A percentile compares a stretch with the other conserved stretches of the same genome.
Conservation (phyloP, 2,113 vertebrate species). For the Eulacestoma nigropectus region DNA sequence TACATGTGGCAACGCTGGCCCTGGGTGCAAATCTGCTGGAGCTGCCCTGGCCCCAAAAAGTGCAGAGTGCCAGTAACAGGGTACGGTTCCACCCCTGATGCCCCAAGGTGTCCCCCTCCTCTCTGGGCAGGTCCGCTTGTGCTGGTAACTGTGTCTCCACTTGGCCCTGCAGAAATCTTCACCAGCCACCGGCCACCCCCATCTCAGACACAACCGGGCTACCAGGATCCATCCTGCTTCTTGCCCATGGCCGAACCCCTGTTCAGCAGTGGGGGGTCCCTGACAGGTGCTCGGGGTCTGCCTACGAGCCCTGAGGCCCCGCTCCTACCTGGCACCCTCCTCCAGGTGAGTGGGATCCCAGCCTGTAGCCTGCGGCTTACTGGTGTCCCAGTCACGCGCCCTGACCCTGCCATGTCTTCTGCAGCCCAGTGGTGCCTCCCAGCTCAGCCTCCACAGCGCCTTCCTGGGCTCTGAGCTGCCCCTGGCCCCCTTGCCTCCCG, state of each 20-base stretch:
- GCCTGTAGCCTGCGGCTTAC: rapidly evolving
- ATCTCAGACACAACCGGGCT: neutral
- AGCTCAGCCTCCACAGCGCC: slow-evolving; percentile 11
- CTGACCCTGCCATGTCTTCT: neutral
- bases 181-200: slow-evolving; percentile 11
- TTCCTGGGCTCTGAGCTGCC: slow-evolving; percentile 55
- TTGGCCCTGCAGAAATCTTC: slow-evolving; percentile 70
- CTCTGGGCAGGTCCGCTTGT: neutral
- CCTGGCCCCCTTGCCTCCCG: slow-evolving; percentile 14
- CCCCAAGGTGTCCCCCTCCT: neutral
- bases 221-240: slow-evolving; percentile 59
- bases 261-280: neutral
- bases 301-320: neutral
- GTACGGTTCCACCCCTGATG: rapidly evolving
- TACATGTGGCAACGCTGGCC: neutral
- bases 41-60: neutral
- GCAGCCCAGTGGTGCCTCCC: slow-evolving; percentile 49
- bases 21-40: neutral
- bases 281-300: neutral
- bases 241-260: slow-evolving; percentile 33
- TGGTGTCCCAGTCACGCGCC: neutral
- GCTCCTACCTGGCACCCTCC: neutral
- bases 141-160: neutral
- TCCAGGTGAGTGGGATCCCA: slow-evolving; percentile 60
- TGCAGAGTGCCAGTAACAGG: neutral